Evolutionary conservation across 2,888 invertebrate genomes (phyloP).

Genomic region (Horisme vitalbata): DNA sequence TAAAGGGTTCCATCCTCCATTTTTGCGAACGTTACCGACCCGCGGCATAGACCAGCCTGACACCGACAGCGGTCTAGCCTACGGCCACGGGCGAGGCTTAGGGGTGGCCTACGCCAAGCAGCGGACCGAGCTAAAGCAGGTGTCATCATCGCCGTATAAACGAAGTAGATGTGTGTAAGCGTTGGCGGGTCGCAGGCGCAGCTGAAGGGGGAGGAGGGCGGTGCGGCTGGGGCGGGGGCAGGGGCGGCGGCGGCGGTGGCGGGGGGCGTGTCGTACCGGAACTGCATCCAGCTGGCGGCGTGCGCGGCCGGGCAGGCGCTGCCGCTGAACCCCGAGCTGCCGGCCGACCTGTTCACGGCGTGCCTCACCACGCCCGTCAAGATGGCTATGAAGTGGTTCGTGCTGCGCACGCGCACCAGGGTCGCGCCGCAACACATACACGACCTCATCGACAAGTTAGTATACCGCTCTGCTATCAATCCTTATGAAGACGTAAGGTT

Average conservation of each 20-base stretch:
- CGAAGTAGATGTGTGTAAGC: no score
- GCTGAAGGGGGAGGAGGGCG: conserved; percentile 11
- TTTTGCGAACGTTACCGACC: no score
- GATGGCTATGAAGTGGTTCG: conserved; percentile 97
- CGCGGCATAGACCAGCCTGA: no score
- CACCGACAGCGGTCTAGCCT: no score
- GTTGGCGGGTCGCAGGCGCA: conserved; percentile 6
- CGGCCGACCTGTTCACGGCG: conserved; percentile 98
- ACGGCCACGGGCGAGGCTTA: no score
- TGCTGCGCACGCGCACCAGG: conserved; percentile 90
- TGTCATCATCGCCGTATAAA: no score
- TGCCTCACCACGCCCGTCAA: conserved; percentile 99
- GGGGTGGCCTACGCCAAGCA: no score
- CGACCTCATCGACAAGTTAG: conserved; percentile 95
- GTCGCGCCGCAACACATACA: conserved; percentile 91
- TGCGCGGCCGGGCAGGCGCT: conserved; percentile 96
- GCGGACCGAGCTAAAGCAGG: not conserved
- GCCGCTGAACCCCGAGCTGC: conserved; percentile 98
- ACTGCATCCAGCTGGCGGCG: conserved; percentile 98
- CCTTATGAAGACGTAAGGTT: no score
- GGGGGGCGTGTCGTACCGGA: conserved; percentile 86
- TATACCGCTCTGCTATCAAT: conserved; percentile 29
- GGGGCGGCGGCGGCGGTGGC: no score
- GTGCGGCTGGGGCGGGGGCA: conserved; percentile 40
- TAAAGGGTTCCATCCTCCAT: no score